These are phyloP conservation scores for Tipula lateralis DNA, from an alignment of 2,888 invertebrate genomes.

Conservation along the genomic window DNA sequence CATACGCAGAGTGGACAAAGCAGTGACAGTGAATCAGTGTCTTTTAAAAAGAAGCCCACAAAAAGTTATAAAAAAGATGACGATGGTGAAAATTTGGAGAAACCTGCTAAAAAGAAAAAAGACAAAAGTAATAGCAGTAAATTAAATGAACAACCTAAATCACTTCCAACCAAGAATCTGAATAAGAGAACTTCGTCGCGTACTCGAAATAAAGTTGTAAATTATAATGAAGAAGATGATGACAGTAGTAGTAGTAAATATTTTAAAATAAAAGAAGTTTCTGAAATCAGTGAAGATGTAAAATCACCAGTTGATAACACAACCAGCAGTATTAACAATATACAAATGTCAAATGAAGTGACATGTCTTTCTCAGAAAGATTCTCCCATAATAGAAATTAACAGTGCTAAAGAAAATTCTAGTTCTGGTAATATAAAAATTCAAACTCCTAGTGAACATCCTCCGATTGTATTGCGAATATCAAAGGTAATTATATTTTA, in stretches of 20 bases:
- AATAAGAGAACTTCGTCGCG: constrained; percentile 44
- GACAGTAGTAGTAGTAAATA: constrained; percentile 40
- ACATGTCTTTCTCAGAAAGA: not conserved
- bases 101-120: constrained; percentile 37
- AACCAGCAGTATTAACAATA: not conserved
- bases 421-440: not conserved
- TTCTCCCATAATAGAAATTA: not conserved
- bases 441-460: constrained; percentile 51
- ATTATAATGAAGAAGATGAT: constrained; percentile 58
- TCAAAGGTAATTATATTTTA: constrained; percentile 69
- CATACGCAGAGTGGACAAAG: not conserved
- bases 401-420: not conserved
- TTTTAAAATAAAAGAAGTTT: constrained; percentile 37
- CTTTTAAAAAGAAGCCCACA: constrained; percentile 44
- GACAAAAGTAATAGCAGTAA: constrained; percentile 33
- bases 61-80: constrained; percentile 36
- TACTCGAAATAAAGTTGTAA: constrained; percentile 56
- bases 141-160: constrained; percentile 12
- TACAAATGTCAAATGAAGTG: not conserved
- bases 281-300: constrained; percentile 46
- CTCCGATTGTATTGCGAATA: constrained; percentile 83
- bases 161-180: constrained; percentile 40
- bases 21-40: constrained; percentile 31
- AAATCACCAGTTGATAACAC: not conserved
- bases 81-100: constrained; percentile 40